Percentiles rank a stretch among this genome's conserved stretches.
These are phyloP conservation scores for Drosophila auraria DNA, from an alignment of 1,140 invertebrate genomes.

Conservation along the genomic window DNA sequence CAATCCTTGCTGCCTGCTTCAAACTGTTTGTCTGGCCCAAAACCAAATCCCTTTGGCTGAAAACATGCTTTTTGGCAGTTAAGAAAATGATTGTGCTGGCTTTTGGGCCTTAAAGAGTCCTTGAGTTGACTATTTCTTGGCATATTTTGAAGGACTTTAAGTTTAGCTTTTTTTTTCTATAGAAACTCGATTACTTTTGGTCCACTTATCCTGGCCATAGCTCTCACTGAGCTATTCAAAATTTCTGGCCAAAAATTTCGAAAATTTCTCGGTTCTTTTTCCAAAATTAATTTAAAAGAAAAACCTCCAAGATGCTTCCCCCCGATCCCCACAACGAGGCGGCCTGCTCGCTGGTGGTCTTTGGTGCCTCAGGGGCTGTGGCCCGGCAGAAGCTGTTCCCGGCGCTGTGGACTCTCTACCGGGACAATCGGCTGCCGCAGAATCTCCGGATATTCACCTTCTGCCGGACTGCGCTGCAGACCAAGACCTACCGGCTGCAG, in stretches of 20 bases:
- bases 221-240: slow-evolving; percentile 1
- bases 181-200: neutral
- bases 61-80: slow-evolving; percentile 9
- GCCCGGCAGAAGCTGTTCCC: slow-evolving; percentile 52
- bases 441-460: slow-evolving; percentile 56
- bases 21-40: slow-evolving; percentile 5
- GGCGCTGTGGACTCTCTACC: slow-evolving; percentile 61
- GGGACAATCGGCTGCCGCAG: slow-evolving; percentile 59
- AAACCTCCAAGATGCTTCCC: slow-evolving; percentile 40
- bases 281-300: slow-evolving; percentile 27
- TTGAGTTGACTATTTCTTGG: neutral
- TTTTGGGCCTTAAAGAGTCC: neutral
- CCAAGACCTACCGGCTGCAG: slow-evolving; percentile 41
- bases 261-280: neutral
- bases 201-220: neutral
- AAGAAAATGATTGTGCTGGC: neutral
- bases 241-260: neutral
- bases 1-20: neutral
- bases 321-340: slow-evolving; percentile 49
- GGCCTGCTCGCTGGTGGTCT: slow-evolving; percentile 59
- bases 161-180: neutral
- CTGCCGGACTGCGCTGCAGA: slow-evolving; percentile 39
- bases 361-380: slow-evolving; percentile 60
- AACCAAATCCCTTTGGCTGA: slow-evolving; percentile 1
- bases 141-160: too few species aligned